Evolutionary conservation across 2,797 vertebrate species (phyloP).

Genomic region (Hoplostethus mediterraneus): DNA sequence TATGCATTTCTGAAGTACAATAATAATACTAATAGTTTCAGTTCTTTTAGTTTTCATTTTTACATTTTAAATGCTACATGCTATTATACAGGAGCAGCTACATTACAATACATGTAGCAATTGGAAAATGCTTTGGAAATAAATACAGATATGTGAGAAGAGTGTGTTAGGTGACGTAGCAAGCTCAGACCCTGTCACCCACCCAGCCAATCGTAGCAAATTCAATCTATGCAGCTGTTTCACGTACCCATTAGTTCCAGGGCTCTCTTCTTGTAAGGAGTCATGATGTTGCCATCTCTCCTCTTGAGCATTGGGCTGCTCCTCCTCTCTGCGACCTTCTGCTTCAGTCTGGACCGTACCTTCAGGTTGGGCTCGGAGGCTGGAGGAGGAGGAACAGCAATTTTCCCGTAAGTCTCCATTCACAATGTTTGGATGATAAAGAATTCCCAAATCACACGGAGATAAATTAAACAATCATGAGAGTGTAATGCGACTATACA

Average conservation of each 20-base stretch:
- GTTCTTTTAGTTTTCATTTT: neutral
- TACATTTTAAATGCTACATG: constrained; percentile 18
- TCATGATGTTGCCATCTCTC: constrained; percentile 90
- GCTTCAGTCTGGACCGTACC: constrained; percentile 94
- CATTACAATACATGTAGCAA: neutral
- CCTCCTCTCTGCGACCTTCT: constrained; percentile 93
- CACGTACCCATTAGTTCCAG: constrained; percentile 83
- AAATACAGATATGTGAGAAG: constrained; percentile 3
- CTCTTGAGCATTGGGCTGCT: constrained; percentile 90
- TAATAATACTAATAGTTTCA: constrained; percentile 6
- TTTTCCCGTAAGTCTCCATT: constrained; percentile 17
- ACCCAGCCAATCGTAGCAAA: neutral
- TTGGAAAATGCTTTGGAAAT: constrained; percentile 9
- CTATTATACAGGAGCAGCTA: constrained; percentile 1
- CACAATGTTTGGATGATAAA: constrained; percentile 8
- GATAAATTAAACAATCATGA: neutral
- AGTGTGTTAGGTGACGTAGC: constrained; percentile 16
- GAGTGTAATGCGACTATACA: neutral
- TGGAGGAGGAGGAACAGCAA: constrained; percentile 37
- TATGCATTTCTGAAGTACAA: constrained; percentile 4
- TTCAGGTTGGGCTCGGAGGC: constrained; percentile 92
- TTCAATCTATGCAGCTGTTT: constrained; percentile 4
- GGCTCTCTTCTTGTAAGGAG: constrained; percentile 88
- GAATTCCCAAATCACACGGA: neutral
- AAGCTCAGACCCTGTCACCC: constrained; percentile 5